Evolutionary conservation across 2,888 invertebrate species (phyloP).

Genomic region (Gortyna flavago): DNA sequence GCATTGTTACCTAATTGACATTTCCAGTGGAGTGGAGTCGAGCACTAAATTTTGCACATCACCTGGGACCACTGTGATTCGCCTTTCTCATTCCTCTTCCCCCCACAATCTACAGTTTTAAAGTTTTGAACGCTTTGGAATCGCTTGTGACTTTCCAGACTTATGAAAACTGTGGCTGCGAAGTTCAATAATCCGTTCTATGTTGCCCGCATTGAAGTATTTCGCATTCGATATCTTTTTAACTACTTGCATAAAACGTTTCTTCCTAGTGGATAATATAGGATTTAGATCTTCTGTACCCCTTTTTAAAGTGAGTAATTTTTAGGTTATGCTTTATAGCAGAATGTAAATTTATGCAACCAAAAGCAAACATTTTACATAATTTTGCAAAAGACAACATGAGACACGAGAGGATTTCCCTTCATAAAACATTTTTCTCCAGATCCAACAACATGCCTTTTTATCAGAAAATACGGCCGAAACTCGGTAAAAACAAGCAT

Average conservation of each 20-base stretch:
- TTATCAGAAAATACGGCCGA: slow-evolving; percentile 4
- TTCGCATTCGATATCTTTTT: slow-evolving; percentile 34
- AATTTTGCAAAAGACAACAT: neutral
- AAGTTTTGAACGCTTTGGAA: slow-evolving; percentile 43
- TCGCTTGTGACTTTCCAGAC: slow-evolving; percentile 30
- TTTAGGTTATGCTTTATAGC: neutral
- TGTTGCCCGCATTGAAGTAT: slow-evolving; percentile 37
- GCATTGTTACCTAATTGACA: slow-evolving; percentile 52
- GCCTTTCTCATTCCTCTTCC: slow-evolving; percentile 4
- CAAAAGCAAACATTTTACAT: neutral
- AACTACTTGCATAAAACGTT: slow-evolving; percentile 19
- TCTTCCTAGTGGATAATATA: slow-evolving; percentile 1
- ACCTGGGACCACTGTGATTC: slow-evolving; percentile 43
- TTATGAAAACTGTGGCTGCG: slow-evolving; percentile 35
- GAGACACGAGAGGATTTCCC: neutral
- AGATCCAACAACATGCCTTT: slow-evolving; percentile 11
- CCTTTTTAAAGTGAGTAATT: neutral
- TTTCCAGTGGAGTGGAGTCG: slow-evolving; percentile 29
- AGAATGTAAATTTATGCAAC: neutral
- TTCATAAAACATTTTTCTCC: neutral
- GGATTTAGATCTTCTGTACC: neutral
- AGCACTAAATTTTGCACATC: slow-evolving; percentile 39
- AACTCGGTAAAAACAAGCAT: slow-evolving; percentile 13
- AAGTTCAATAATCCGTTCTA: slow-evolving; percentile 39
- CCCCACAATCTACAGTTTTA: slow-evolving; percentile 30